Conservation (phyloP, 2,113 vertebrate genomes). For the Neopipo cinnamomea region DNA sequence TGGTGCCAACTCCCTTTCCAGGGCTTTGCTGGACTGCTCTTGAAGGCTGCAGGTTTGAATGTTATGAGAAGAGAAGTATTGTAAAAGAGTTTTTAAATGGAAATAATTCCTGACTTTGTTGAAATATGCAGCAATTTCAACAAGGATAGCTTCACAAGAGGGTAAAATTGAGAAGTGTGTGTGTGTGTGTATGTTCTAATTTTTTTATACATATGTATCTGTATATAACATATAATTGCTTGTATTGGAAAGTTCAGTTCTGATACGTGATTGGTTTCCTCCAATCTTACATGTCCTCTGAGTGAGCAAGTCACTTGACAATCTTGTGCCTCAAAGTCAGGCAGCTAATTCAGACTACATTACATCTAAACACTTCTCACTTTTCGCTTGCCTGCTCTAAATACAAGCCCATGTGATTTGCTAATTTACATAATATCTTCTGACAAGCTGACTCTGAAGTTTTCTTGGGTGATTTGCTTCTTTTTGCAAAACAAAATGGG, state of each 20-base stretch:
- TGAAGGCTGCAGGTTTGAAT: not conserved
- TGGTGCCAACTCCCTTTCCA: not conserved
- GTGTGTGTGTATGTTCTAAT: not conserved
- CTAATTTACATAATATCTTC: slow-evolving; percentile 39
- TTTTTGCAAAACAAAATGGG: slow-evolving; percentile 44
- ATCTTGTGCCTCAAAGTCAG: slow-evolving; percentile 12
- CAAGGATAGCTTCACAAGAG: not conserved
- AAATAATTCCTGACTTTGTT: not conserved
- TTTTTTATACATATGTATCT: not conserved
- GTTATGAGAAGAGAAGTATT: not conserved
- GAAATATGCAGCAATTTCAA: not conserved
- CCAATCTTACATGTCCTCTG: not conserved
- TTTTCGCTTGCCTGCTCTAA: slow-evolving; percentile 26
- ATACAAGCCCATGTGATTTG: slow-evolving; percentile 28
- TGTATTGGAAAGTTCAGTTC: not conserved
- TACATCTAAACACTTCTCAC: slow-evolving; percentile 2
- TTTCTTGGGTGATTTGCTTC: slow-evolving; percentile 46
- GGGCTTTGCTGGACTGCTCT: not conserved
- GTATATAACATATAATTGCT: not conserved
- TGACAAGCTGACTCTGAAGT: slow-evolving; percentile 50
- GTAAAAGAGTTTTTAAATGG: not conserved
- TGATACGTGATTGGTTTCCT: not conserved
- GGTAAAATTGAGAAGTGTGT: not conserved
- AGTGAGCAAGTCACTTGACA: not conserved
- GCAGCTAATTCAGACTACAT: not conserved